Evolutionary conservation across 2,888 invertebrate genomes (phyloP).

Genomic region (Chorisops tibialis): DNA sequence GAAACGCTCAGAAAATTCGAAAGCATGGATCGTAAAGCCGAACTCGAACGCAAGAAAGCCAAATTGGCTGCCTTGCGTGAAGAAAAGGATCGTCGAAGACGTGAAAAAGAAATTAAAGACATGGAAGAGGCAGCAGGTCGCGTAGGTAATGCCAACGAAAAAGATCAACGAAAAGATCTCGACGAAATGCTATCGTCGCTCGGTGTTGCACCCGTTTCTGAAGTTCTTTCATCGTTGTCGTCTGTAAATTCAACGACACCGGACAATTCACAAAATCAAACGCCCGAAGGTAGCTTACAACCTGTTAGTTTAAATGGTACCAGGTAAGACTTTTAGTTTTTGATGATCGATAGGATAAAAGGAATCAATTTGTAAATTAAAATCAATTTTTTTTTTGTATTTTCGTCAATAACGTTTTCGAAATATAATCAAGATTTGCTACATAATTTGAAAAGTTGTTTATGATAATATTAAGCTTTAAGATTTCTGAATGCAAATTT

Average conservation of each 20-base stretch:
- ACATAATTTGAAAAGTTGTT: too few species aligned
- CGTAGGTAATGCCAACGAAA: conserved; percentile 46
- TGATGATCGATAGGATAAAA: too few species aligned
- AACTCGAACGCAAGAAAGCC: conserved; percentile 87
- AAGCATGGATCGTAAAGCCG: conserved; percentile 76
- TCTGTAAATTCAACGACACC: conserved; percentile 78
- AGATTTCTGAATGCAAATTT: too few species aligned
- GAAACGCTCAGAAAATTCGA: not conserved
- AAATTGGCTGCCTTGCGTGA: conserved; percentile 85
- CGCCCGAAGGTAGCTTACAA: conserved; percentile 77
- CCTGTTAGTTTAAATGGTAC: conserved; percentile 52
- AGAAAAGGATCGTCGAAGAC: conserved; percentile 79
- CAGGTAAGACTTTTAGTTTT: conserved; percentile 38
- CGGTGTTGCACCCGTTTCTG: conserved; percentile 84
- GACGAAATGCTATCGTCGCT: conserved; percentile 84
- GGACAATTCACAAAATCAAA: conserved; percentile 72
- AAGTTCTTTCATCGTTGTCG: conserved; percentile 78
- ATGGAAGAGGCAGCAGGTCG: conserved; percentile 65
- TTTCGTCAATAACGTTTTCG: too few species aligned
- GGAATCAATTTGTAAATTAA: not conserved
- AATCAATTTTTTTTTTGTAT: too few species aligned
- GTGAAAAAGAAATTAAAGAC: conserved; percentile 86
- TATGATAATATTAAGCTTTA: too few species aligned
- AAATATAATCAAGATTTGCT: too few species aligned
- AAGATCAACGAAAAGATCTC: conserved; percentile 60